Evolutionary conservation across 2,113 vertebrate genomes (phyloP).

Genomic region (Urocitellus parryii): DNA sequence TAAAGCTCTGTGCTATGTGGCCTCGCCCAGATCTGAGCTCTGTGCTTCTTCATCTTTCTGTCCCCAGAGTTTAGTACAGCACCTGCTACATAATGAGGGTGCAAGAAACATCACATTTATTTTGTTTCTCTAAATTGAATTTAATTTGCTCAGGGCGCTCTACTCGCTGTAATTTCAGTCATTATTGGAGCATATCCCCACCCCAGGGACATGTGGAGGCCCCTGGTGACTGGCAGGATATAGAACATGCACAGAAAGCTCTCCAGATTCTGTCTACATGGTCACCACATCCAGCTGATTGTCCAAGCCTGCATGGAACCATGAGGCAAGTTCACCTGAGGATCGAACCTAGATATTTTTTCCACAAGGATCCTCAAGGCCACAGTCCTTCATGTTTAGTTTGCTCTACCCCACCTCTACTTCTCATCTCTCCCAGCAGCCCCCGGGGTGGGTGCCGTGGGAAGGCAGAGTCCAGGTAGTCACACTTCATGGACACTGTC

Average conservation of each 20-base stretch:
- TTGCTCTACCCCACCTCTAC: not conserved
- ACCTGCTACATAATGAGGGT: not conserved
- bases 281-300: not conserved
- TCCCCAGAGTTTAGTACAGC: not conserved
- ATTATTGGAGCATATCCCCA: not conserved
- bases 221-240: not conserved
- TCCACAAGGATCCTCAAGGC: not conserved
- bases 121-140: conserved; percentile 1
- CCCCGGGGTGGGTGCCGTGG: not conserved
- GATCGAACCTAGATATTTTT: not conserved
- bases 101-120: not conserved
- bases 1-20: not conserved
- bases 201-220: not conserved
- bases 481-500: not conserved
- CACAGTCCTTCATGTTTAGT: not conserved
- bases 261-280: not conserved
- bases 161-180: not conserved
- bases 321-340: not conserved
- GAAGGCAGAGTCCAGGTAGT: not conserved
- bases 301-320: not conserved
- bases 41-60: not conserved
- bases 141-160: not conserved
- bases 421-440: not conserved
- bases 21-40: not conserved
- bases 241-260: not conserved